A percentile compares a stretch with the other conserved stretches of the same genome.
phyloP scores from a whole-genome alignment of 1,140 invertebrate species.

The Lepidurus packardi region DNA sequence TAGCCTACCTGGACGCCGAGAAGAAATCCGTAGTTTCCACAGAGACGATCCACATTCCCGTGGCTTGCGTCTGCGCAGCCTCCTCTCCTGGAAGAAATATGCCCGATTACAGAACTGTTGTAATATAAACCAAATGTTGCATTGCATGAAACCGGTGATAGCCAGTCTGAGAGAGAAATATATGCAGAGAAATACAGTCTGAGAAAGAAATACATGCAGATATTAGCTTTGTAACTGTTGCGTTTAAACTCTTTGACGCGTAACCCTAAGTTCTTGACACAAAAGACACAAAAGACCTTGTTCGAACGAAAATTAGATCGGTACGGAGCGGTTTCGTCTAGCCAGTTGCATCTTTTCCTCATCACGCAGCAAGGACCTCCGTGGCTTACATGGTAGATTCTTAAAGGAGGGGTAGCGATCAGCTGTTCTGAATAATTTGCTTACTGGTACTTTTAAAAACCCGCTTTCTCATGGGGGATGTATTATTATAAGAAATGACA shows the following conservation, averaged over 20 bases:
- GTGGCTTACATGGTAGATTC: background rate
- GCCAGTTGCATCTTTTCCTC: conserved; percentile 1
- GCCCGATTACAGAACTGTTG: conserved; percentile 24
- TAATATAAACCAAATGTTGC: conserved; percentile 6
- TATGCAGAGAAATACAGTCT: background rate
- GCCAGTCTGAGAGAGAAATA: background rate
- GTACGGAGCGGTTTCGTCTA: background rate
- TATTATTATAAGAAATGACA: background rate
- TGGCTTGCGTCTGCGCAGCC: conserved; percentile 32
- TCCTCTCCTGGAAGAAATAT: conserved; percentile 25
- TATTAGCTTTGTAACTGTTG: background rate
- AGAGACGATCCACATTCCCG: conserved; percentile 29
- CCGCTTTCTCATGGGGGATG: background rate
- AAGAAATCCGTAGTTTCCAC: conserved; percentile 26
- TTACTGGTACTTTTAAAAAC: background rate
- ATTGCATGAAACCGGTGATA: background rate
- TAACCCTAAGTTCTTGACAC: too few species aligned
- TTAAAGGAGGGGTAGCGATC: background rate
- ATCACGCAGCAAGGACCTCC: background rate
- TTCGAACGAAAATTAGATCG: background rate
- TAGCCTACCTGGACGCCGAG: conserved; percentile 30
- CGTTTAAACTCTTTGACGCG: too few species aligned
- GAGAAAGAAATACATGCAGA: background rate
- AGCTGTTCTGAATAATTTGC: background rate
- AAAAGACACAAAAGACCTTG: too few species aligned